Evolutionary conservation across 2,797 vertebrate species (phyloP).

Genomic region (Hydrolagus colliei): DNA sequence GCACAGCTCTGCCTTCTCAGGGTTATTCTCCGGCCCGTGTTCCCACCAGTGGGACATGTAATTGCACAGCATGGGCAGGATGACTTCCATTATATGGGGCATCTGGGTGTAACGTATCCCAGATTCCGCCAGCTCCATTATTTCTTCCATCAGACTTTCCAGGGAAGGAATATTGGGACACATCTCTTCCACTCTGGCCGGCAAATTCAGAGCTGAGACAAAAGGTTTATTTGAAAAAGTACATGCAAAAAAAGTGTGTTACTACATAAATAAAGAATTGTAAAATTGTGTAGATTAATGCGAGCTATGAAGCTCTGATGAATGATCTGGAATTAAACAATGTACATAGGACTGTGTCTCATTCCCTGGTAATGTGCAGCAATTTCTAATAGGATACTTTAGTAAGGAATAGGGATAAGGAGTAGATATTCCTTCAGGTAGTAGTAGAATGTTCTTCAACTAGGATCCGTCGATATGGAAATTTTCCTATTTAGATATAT

Average conservation of each 20-base stretch:
- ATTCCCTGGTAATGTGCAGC: too few species aligned
- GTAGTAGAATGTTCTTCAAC: too few species aligned
- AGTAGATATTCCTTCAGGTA: too few species aligned
- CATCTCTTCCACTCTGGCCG: conserved; percentile 69
- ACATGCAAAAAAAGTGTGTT: not conserved
- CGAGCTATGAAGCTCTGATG: too few species aligned
- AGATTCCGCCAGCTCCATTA: conserved; percentile 83
- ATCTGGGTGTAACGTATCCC: conserved; percentile 88
- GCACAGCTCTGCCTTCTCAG: conserved; percentile 61
- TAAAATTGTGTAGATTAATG: too few species aligned
- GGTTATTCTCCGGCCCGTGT: conserved; percentile 74
- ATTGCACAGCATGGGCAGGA: conserved; percentile 86
- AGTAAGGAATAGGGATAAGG: too few species aligned
- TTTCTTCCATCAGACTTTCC: conserved; percentile 81
- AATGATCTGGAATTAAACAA: too few species aligned
- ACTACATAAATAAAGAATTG: too few species aligned
- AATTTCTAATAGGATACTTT: too few species aligned
- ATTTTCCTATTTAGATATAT: too few species aligned
- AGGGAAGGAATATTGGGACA: conserved; percentile 79
- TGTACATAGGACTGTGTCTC: too few species aligned
- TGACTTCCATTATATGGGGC: conserved; percentile 83
- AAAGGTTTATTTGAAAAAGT: not conserved
- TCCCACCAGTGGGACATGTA: conserved; percentile 98
- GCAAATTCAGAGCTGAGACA: conserved; percentile 63
- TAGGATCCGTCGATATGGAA: too few species aligned